Percentiles rank a stretch among this genome's conserved stretches.
phyloP scores from a whole-genome alignment of 1,140 invertebrate genomes.

The Drosophila quadrilineata region DNA sequence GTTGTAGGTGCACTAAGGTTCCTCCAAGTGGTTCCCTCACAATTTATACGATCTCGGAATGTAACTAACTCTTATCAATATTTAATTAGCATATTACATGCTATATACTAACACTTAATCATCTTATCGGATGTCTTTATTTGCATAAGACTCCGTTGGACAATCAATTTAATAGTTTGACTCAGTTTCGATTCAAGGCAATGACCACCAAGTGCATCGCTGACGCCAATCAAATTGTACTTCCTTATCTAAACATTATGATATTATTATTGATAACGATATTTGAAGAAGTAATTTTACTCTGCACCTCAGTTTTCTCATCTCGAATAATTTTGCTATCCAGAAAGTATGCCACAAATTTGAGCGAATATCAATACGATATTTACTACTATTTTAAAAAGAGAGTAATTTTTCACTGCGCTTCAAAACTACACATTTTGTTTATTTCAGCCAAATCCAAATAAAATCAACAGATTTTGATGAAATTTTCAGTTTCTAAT shows the following conservation, averaged over 20 bases:
- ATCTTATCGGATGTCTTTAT: conserved; percentile 28
- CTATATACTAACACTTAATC: neutral
- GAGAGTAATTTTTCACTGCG: too few species aligned
- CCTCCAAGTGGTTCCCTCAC: neutral
- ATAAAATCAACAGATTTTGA: too few species aligned
- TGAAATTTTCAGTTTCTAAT: too few species aligned
- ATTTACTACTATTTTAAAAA: too few species aligned
- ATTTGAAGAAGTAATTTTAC: too few species aligned
- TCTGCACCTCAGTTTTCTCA: too few species aligned
- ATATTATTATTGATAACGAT: too few species aligned
- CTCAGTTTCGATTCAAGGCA: neutral
- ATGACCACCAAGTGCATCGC: neutral
- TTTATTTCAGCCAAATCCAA: too few species aligned
- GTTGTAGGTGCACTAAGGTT: conserved; percentile 11
- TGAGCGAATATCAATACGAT: neutral
- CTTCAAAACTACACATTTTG: too few species aligned
- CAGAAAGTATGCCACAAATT: conserved; percentile 3
- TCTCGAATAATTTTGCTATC: neutral
- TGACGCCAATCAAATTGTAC: neutral
- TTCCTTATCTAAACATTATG: too few species aligned
- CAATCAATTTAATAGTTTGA: conserved; percentile 16
- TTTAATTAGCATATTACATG: conserved; percentile 58
- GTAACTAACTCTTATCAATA: conserved; percentile 16
- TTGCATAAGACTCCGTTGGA: conserved; percentile 12
- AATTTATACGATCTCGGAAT: conserved; percentile 51